Base-by-base conservation (phyloP, 1,140 invertebrate species). In the Brachionus plicatilis region DNA sequence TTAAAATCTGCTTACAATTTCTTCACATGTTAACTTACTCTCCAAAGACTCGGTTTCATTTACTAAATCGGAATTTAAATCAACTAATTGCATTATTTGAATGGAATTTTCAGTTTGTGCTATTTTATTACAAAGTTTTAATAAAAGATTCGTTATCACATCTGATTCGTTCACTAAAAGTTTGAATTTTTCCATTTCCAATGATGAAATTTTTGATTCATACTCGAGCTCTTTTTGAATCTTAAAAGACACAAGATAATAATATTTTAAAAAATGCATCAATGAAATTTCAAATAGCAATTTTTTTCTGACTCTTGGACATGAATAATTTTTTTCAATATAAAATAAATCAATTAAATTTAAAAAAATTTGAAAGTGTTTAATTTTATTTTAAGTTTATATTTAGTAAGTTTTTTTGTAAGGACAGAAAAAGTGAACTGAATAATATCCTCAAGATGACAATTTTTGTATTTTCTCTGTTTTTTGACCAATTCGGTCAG, bases 81-180 rank as follows among this genome's bases (percentile, higher is more conserved):
- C 20, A 8, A 27, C 14, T n/a, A 76, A 50, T 27, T 76, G 72
- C 43, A 76, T 37, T 27, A 76, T 24, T 82, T 82, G 79, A 65
- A 82, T 60, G 3, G 65, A 29, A 37, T 82, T 82, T 43, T 82
- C 53, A 3, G 79, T 82, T 27, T 82, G 33, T 8, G 79, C 79
- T 65, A 82, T 60, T 37, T 68, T 82, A 68, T 60, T 82, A 56
- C 79, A 65, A n/a, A 82, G 41, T 14, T 82, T 82, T 4, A 82
- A 17, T 37, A 82, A 68, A 9, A 82, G 29, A 82, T 65, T 82
- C n/a, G 53, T 82, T 0, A 82, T 60, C 0, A 82, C 79, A 60
- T 82, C 79, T 4, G 20, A 33, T 82, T 82, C 79, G 29, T 47
- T 82, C 12, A 82, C 65, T 14, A 82, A 37, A 12, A 82, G 33